Conservation (phyloP, 2,888 invertebrate species). For the Urechis unicinctus region DNA sequence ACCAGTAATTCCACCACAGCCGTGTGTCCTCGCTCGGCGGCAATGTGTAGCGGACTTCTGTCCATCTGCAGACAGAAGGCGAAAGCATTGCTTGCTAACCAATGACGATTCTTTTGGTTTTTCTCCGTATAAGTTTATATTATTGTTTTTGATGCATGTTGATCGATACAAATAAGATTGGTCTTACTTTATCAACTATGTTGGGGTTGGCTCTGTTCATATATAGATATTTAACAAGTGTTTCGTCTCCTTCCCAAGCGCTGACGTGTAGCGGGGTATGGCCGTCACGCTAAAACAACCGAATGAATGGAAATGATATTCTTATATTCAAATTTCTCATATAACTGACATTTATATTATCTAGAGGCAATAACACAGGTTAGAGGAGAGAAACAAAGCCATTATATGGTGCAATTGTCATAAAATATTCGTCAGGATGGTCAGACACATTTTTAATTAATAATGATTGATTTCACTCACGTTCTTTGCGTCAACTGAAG, state of each 20-base stretch:
- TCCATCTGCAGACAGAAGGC: slow-evolving; percentile 57
- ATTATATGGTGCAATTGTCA: too few relatives aligned
- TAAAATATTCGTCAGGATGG: too few relatives aligned
- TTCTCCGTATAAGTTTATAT: too few relatives aligned
- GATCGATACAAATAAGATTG: neutral
- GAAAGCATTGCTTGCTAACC: neutral
- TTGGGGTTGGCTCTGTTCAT: slow-evolving; percentile 90
- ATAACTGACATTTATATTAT: too few relatives aligned
- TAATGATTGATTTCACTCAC: too few relatives aligned
- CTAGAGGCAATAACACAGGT: neutral
- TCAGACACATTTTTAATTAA: too few relatives aligned
- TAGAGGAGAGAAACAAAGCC: neutral
- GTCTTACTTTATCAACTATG: slow-evolving; percentile 80
- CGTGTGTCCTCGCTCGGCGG: slow-evolving; percentile 95
- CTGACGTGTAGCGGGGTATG: slow-evolving; percentile 93
- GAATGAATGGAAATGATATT: neutral
- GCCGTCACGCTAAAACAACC: slow-evolving; percentile 64
- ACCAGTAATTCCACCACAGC: slow-evolving; percentile 89
- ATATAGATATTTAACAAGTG: slow-evolving; percentile 89
- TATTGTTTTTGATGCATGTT: too few relatives aligned
- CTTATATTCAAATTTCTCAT: too few relatives aligned
- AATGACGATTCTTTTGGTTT: neutral
- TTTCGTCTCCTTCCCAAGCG: slow-evolving; percentile 91
- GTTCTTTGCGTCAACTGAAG: slow-evolving; percentile 85
- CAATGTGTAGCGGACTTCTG: slow-evolving; percentile 93